Evolutionary conservation across 2,797 vertebrate genomes (phyloP), one percentile per base, ranked within the genome.

Genomic region (Clarias pachynema): DNA sequence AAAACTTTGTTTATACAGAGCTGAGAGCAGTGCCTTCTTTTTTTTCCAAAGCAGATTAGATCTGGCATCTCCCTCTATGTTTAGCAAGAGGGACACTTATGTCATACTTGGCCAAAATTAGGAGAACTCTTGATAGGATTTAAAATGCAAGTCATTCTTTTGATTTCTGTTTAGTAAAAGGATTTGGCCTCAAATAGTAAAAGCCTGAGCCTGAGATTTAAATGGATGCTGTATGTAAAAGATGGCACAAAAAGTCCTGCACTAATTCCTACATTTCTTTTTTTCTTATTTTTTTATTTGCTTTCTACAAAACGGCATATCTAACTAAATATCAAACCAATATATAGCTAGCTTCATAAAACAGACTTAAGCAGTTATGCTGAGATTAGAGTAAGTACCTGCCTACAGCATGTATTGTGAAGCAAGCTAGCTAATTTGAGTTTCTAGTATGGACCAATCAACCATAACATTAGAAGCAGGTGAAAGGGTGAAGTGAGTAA

Each of bases 1-100:
- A 7, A 65, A 79, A 65, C 78, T 26, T 79, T 79, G 60, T 65
- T 79, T 44, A 63, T 63, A 44, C 78, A 63, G 40, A 22, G 62
- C 37, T 65, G 16, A 29, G 16, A 80, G 34, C 24, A 29, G n/a
- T 20, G 29, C 15, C 16, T 80, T 65, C 40, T 65, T 44, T 44
- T 44, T 44, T 44, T 49, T 22, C 37, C 37, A 49, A 79, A 79
- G 60, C 1, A 49, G 60, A 79, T 60, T 29, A 26, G 53, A 80
- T 80, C 37, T 80, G 78, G 78, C 62, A 49, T 65, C 78, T 49
- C 9, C 22, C 2, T 78, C 37, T 29, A 10, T 63, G 59, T 79
- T 24, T 79, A 63, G 78, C 78, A 29, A 79, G 37, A 22, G 40
- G 44, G 44, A 49, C 44, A 49, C 66, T 49, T 49, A 66, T 66